Percentiles rank a stretch among this genome's conserved stretches.
phyloP scores from a whole-genome alignment of 1,140 invertebrate species.

The Sycophaga agraensis region DNA sequence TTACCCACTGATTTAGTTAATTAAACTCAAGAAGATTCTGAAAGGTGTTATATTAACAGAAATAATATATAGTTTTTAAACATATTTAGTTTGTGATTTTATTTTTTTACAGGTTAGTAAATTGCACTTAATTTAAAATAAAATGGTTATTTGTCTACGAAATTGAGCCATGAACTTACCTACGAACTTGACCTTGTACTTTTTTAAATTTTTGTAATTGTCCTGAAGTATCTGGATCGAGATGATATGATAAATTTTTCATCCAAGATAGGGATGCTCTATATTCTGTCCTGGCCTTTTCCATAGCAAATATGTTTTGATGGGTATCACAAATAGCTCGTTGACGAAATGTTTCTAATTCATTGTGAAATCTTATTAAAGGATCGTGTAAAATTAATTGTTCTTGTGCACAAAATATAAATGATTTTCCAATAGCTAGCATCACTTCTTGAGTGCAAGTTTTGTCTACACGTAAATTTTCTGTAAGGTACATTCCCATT shows the following conservation, averaged over 20 bases:
- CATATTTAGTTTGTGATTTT: no score
- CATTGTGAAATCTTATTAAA: constrained; percentile 87
- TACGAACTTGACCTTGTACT: constrained; percentile 73
- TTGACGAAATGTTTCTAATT: constrained; percentile 94
- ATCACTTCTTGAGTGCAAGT: constrained; percentile 91
- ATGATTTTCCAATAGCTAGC: constrained; percentile 88
- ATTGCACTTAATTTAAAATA: no score
- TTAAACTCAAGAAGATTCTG: no score
- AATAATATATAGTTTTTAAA: no score
- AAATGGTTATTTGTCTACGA: not conserved
- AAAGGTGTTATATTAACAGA: no score
- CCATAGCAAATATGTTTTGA: constrained; percentile 89
- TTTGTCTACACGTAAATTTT: constrained; percentile 88
- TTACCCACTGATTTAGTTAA: no score
- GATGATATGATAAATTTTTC: constrained; percentile 94
- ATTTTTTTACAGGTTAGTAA: no score
- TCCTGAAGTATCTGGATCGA: constrained; percentile 95
- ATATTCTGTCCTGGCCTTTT: constrained; percentile 95
- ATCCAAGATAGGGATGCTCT: constrained; percentile 96
- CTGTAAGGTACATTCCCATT: constrained; percentile 92
- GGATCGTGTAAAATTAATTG: constrained; percentile 83
- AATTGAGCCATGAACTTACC: constrained; percentile 35
- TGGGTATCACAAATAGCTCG: constrained; percentile 92
- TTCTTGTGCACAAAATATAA: constrained; percentile 95
- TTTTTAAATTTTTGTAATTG: constrained; percentile 96